These are phyloP conservation scores for Petrophora chlorosata DNA, from an alignment of 2,888 invertebrate species.

Conservation along the genomic window DNA sequence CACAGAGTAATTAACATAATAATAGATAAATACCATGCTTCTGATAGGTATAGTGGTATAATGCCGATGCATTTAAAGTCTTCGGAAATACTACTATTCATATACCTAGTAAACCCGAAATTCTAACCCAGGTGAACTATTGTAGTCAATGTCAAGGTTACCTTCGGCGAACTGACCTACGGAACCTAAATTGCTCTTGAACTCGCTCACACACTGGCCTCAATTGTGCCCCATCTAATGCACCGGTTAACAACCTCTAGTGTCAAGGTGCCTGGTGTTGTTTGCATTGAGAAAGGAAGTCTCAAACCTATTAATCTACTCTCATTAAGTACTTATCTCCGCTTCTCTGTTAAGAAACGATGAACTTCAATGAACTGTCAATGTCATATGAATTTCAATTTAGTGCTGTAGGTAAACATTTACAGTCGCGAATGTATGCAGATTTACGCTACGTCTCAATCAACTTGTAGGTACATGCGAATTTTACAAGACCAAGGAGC, in stretches of 20 bases:
- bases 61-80: too few relatives aligned
- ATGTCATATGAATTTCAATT: too few relatives aligned
- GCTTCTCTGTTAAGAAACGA: neutral
- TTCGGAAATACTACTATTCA: too few relatives aligned
- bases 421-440: too few relatives aligned
- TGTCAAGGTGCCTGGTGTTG: slow-evolving; percentile 78
- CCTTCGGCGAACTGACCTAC: slow-evolving; percentile 83
- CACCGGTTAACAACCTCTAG: slow-evolving; percentile 83
- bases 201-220: slow-evolving; percentile 83
- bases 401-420: too few relatives aligned
- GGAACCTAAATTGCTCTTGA: slow-evolving; percentile 84
- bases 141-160: slow-evolving; percentile 81
- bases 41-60: too few relatives aligned
- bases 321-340: neutral
- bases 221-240: slow-evolving; percentile 81
- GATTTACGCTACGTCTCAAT: too few relatives aligned
- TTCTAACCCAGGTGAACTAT: slow-evolving; percentile 54
- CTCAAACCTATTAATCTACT: slow-evolving; percentile 50
- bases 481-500: neutral
- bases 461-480: neutral
- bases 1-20: too few relatives aligned
- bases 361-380: neutral
- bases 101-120: slow-evolving; percentile 33
- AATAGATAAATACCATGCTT: too few relatives aligned
- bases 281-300: slow-evolving; percentile 66